Percentiles rank a stretch among this genome's conserved stretches.
Evolutionary conservation across 2,113 vertebrate species (phyloP).

Genomic region (Salvelinus fontinalis): DNA sequence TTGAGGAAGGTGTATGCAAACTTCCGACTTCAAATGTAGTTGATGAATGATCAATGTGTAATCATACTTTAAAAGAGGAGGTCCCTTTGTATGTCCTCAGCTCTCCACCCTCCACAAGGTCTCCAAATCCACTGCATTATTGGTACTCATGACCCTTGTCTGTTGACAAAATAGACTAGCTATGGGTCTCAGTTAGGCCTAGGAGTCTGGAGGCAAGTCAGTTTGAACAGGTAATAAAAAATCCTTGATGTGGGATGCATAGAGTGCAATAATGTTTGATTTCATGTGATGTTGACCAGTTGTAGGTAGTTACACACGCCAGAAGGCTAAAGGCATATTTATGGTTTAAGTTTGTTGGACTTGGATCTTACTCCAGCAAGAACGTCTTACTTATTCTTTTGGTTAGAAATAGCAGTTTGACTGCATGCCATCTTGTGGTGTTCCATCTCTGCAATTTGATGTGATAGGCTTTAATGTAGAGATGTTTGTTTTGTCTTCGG

Average conservation of each 20-base stretch:
- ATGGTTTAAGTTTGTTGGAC: too few relatives aligned
- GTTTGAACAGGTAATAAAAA: too few relatives aligned
- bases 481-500: neutral
- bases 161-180: conserved; percentile 7
- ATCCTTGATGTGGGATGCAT: too few relatives aligned
- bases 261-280: too few relatives aligned
- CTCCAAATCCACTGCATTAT: neutral
- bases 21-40: too few relatives aligned
- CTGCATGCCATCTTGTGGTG: neutral
- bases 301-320: too few relatives aligned
- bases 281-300: too few relatives aligned
- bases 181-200: conserved; percentile 19
- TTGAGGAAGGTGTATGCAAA: too few relatives aligned
- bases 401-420: too few relatives aligned
- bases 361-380: too few relatives aligned
- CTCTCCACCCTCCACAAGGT: neutral
- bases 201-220: neutral
- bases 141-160: neutral
- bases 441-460: neutral
- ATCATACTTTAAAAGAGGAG: neutral
- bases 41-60: neutral
- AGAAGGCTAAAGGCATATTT: too few relatives aligned
- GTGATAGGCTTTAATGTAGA: neutral
- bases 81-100: neutral
- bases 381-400: too few relatives aligned